Evolutionary conservation across 1,140 invertebrate species (phyloP), one percentile per base, ranked within the genome.

Genomic region (Eurytemora carolleeae): DNA sequence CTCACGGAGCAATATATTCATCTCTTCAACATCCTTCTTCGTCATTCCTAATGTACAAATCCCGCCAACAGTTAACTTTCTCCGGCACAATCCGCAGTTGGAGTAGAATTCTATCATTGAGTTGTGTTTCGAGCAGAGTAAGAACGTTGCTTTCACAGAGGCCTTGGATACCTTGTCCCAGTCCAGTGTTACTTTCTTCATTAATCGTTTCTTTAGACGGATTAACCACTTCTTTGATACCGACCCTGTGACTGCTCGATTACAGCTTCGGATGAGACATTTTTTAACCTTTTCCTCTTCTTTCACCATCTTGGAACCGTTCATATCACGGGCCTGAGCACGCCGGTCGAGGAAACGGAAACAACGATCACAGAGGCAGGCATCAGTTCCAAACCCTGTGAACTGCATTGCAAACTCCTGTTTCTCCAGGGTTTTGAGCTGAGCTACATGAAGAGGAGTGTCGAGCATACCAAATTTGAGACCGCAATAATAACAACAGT

Each of bases 391-490:
- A 12, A 86, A 71, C 20, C 22, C 24, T 55, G 55, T 55, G 21
- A 64, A 55, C 23, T 57, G 24, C 18, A 23, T 21, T 7, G 58
- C 63, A 54, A 63, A 63, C 67, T 82, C 80, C 68, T 85, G 82
- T 26, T 82, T 74, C 57, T 86, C 85, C 7, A 78, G 74, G 24
- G 81, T 84, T 68, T 87, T 87, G 70, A 87, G 81, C 70, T 86
- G 84, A 0, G 83, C 84, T 26, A 88, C 79, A 69, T 88, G 85
- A 73, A 85, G 86, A 0, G 85, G 85, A 0, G 85, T 87, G 67
- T 88, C 85, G 57, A 85, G 79, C 0, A 84, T 78, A 0, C 85
- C 85, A 65, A 88, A 87, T 70, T 86, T 87, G 7, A 84, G 84
- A 65, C 83, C 83, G 67, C 85, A 88, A 67, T 86, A 87, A 65